Conservation (phyloP, 2,797 vertebrate species). For the Oophaga sylvatica region DNA sequence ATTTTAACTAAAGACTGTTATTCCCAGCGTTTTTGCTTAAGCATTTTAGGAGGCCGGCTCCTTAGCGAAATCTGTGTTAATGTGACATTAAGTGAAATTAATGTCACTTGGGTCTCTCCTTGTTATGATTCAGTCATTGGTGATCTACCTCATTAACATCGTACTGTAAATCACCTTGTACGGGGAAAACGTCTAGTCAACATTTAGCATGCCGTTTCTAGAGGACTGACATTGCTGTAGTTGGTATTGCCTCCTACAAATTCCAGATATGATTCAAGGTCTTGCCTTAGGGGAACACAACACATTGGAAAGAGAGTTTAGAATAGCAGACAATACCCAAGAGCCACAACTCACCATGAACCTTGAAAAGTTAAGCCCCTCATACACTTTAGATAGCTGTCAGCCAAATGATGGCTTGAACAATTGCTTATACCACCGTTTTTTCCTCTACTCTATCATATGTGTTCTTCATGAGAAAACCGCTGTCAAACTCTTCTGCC, state of each 20-base stretch:
- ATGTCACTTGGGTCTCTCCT: not conserved
- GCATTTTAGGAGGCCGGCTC: not conserved
- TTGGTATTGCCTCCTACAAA: not conserved
- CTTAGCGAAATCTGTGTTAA: constrained; percentile 3
- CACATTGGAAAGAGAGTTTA: not conserved
- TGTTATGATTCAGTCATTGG: constrained; percentile 2
- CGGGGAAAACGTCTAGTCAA: not conserved
- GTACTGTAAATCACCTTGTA: not conserved
- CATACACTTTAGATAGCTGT: too few species aligned
- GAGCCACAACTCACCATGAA: not conserved
- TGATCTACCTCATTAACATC: constrained; percentile 13
- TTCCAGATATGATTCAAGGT: not conserved
- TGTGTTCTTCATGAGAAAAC: too few species aligned
- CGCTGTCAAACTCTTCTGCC: too few species aligned
- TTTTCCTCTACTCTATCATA: too few species aligned
- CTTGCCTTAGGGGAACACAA: not conserved
- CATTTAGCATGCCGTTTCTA: not conserved
- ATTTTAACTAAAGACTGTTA: constrained; percentile 28
- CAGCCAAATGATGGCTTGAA: too few species aligned
- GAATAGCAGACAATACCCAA: not conserved
- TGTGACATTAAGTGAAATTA: constrained; percentile 37
- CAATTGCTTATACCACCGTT: too few species aligned
- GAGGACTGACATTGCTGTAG: not conserved
- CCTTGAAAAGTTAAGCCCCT: not conserved
- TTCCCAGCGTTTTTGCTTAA: constrained; percentile 3